Percentiles rank a stretch among this genome's conserved stretches.
These are phyloP conservation scores for Tychaedon coryphoeus DNA, from an alignment of 2,113 vertebrate genomes.

Conservation along the genomic window DNA sequence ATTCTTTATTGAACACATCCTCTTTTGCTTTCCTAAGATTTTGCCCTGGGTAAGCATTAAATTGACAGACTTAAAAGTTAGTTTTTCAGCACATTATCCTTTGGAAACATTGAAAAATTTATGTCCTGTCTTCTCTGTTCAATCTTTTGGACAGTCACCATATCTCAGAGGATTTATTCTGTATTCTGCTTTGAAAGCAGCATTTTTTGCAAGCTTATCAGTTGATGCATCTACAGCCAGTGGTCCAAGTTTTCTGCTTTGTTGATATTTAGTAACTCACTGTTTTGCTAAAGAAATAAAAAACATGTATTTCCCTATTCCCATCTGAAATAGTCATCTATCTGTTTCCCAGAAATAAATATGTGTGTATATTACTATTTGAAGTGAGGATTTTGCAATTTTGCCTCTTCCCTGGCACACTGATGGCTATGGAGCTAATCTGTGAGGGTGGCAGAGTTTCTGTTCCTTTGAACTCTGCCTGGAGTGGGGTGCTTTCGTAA, in stretches of 20 bases:
- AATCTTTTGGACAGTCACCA: background rate
- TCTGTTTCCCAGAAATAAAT: background rate
- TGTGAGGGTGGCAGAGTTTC: background rate
- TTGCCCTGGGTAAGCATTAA: background rate
- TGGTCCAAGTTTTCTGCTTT: background rate
- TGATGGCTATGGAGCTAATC: background rate
- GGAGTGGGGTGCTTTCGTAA: background rate
- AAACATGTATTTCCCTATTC: background rate
- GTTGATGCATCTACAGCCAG: background rate
- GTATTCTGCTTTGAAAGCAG: background rate
- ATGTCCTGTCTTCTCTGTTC: constrained; percentile 20
- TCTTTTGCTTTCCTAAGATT: background rate
- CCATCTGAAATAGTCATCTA: background rate
- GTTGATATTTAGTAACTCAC: background rate
- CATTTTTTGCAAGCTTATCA: background rate
- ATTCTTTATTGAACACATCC: background rate
- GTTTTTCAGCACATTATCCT: background rate
- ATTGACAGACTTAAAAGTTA: background rate
- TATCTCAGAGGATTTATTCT: background rate
- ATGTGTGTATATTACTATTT: background rate
- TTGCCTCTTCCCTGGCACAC: background rate
- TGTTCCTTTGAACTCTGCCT: background rate
- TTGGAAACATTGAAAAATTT: constrained; percentile 24
- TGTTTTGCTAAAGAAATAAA: background rate
- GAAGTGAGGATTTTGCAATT: background rate